Evolutionary conservation across 2,888 invertebrate genomes (phyloP).

Genomic region (Lasioglossum figueresi): DNA sequence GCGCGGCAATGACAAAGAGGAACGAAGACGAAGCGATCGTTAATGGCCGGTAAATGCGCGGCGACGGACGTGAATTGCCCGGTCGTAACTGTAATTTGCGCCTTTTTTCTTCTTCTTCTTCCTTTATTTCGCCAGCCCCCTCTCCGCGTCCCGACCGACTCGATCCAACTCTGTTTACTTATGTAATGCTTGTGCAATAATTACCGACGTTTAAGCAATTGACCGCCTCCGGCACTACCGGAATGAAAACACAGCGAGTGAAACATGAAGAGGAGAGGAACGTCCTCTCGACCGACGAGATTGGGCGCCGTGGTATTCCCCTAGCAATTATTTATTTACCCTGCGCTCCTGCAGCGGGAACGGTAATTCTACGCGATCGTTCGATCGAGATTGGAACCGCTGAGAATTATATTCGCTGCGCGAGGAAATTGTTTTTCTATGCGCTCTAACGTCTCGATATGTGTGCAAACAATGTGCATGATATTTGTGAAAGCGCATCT

Average conservation of each 20-base stretch:
- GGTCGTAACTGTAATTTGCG: slow-evolving; percentile 68
- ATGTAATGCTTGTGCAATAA: slow-evolving; percentile 70
- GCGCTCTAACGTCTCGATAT: no score
- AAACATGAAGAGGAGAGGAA: not conserved
- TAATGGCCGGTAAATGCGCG: slow-evolving; percentile 67
- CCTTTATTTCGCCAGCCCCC: not conserved
- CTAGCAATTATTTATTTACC: not conserved
- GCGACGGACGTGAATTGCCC: slow-evolving; percentile 70
- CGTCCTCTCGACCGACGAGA: not conserved
- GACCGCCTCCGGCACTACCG: slow-evolving; percentile 60
- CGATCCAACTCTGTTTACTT: slow-evolving; percentile 61
- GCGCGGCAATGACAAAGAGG: slow-evolving; percentile 10
- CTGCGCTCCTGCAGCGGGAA: not conserved
- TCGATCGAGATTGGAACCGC: not conserved
- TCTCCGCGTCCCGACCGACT: not conserved
- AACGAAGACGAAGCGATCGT: slow-evolving; percentile 54
- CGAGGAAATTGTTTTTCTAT: no score
- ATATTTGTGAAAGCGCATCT: no score
- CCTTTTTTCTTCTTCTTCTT: slow-evolving; percentile 49
- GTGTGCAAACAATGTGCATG: no score
- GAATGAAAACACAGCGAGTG: slow-evolving; percentile 17
- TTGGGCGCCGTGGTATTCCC: not conserved
- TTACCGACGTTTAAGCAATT: slow-evolving; percentile 67
- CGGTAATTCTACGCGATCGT: no score
- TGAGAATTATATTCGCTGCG: no score